Conservation (phyloP, 2,888 invertebrate genomes). For the Harpagoxenus sublaevis region DNA sequence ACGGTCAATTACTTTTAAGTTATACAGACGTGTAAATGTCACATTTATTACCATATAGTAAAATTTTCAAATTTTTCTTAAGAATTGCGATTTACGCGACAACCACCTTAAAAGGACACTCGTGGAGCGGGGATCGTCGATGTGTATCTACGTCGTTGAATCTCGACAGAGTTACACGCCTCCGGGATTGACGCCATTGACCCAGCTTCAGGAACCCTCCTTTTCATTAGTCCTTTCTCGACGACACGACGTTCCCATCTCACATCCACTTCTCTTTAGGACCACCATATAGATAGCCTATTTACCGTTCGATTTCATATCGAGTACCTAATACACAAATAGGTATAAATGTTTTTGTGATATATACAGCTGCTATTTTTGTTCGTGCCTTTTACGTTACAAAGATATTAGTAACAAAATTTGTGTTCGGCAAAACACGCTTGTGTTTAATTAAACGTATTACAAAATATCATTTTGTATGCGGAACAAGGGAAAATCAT, state of each 20-base stretch:
- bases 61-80: too few relatives aligned
- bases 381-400: neutral
- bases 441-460: constrained; percentile 7
- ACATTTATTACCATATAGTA: too few relatives aligned
- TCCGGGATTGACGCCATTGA: constrained; percentile 70
- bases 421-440: neutral
- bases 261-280: constrained; percentile 45
- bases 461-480: neutral
- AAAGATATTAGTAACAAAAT: constrained; percentile 19
- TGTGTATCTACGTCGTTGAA: constrained; percentile 55
- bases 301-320: constrained; percentile 32
- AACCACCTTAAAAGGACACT: neutral
- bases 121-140: constrained; percentile 18
- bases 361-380: neutral
- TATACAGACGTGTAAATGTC: too few relatives aligned
- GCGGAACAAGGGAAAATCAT: too few relatives aligned
- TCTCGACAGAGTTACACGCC: constrained; percentile 64
- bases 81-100: too few relatives aligned
- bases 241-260: constrained; percentile 43
- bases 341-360: neutral
- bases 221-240: constrained; percentile 75
- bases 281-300: constrained; percentile 33
- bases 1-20: too few relatives aligned
- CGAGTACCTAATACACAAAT: neutral
- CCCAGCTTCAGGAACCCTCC: constrained; percentile 72